Evolutionary conservation across 2,113 vertebrate genomes (phyloP).

Genomic region (Stegostoma tigrinum): DNA sequence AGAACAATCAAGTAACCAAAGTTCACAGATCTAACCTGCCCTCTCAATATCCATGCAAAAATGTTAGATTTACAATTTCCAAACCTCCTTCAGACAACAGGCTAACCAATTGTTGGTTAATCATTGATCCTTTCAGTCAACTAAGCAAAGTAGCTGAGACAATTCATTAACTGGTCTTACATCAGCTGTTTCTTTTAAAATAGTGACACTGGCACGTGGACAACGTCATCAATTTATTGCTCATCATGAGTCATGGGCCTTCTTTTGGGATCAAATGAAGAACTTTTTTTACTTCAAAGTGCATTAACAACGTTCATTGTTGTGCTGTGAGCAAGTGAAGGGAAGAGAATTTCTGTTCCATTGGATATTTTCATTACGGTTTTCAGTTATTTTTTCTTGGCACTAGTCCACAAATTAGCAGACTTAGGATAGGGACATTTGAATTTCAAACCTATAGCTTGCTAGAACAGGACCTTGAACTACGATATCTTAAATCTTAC

Average conservation of each 20-base stretch:
- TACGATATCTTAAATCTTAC: neutral
- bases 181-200: neutral
- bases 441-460: neutral
- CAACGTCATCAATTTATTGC: neutral
- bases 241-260: neutral
- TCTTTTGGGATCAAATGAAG: neutral
- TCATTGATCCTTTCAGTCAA: neutral
- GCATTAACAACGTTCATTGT: neutral
- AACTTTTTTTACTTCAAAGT: neutral
- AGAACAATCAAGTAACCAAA: neutral
- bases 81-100: neutral
- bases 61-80: neutral
- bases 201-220: neutral
- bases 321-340: neutral
- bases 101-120: neutral
- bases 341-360: neutral
- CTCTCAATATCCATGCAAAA: neutral
- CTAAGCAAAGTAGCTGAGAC: neutral
- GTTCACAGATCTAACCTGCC: neutral
- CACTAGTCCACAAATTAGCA: neutral
- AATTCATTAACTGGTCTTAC: neutral
- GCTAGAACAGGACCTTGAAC: neutral
- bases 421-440: neutral
- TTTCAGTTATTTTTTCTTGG: neutral
- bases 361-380: neutral